Evolutionary conservation across 2,113 vertebrate genomes (phyloP).

Genomic region (Gasterosteus aculeatus): DNA sequence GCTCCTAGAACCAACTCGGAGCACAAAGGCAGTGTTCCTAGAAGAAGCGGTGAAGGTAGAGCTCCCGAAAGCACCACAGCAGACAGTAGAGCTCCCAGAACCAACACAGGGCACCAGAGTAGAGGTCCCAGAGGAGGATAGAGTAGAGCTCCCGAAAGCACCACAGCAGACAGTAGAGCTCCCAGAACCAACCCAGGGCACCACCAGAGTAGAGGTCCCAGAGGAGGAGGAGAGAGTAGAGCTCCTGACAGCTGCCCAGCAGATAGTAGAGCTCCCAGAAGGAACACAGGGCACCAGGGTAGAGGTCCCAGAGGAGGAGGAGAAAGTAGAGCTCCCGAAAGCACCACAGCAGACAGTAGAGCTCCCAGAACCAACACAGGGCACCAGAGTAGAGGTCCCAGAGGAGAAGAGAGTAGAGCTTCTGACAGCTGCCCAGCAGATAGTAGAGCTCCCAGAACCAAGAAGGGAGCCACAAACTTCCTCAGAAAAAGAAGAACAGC

Average conservation of each 20-base stretch:
- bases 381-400: neutral
- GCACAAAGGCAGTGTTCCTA: neutral
- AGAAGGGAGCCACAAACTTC: neutral
- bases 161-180: neutral
- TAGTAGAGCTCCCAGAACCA: slow-evolving; percentile 17
- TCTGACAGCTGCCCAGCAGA: slow-evolving; percentile 18
- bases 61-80: neutral
- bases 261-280: neutral
- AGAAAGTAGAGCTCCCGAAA: neutral
- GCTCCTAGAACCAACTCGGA: slow-evolving; percentile 24
- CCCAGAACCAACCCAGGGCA: too few species aligned
- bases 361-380: slow-evolving; percentile 5
- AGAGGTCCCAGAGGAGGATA: neutral
- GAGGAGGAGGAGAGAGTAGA: slow-evolving; percentile 13
- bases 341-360: neutral
- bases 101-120: neutral
- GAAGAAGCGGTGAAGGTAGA: slow-evolving; percentile 17
- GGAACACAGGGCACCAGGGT: neutral
- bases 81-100: slow-evolving; percentile 22
- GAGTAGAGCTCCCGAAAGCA: too few species aligned
- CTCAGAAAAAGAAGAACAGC: neutral
- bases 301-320: neutral
- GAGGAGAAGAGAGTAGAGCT: slow-evolving; percentile 21
- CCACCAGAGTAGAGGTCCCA: neutral
- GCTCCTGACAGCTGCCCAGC: neutral